These are phyloP conservation scores for Mohoua ochrocephala DNA, from an alignment of 2,113 vertebrate species.

Conservation along the genomic window DNA sequence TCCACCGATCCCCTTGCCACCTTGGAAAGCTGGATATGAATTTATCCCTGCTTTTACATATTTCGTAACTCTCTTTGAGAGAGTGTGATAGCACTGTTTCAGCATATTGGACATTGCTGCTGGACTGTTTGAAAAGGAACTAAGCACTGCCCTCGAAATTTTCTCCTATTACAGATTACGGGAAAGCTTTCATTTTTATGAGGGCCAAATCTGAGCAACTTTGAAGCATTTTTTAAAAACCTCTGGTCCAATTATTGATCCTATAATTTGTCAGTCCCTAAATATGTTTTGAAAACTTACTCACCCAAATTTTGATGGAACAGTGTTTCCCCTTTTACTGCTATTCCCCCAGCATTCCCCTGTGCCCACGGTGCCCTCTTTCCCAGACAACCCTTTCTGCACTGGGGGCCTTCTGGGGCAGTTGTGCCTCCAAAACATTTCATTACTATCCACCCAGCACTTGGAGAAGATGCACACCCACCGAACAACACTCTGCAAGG, in stretches of 20 bases:
- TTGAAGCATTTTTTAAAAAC: background rate
- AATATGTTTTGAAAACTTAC: background rate
- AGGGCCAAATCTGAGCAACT: background rate
- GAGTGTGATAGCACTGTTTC: background rate
- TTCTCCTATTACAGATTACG: background rate
- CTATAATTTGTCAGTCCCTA: background rate
- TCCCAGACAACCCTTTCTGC: background rate
- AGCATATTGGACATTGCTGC: rapidly evolving
- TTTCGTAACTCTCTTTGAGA: background rate
- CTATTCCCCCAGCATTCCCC: background rate
- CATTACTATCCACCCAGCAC: rapidly evolving
- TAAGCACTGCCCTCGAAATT: background rate
- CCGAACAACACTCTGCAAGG: background rate
- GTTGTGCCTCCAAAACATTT: background rate
- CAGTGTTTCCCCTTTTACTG: background rate
- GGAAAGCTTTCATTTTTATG: background rate
- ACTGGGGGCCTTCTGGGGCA: background rate
- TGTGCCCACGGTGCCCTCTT: rapidly evolving
- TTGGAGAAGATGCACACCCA: background rate
- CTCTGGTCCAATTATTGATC: background rate
- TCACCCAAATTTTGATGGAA: background rate
- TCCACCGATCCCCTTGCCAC: background rate
- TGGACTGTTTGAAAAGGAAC: background rate
- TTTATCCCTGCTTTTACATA: background rate
- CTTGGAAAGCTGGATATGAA: background rate